Evolutionary conservation across 2,113 vertebrate genomes (phyloP).

Genomic region (Pangasianodon hypophthalmus): DNA sequence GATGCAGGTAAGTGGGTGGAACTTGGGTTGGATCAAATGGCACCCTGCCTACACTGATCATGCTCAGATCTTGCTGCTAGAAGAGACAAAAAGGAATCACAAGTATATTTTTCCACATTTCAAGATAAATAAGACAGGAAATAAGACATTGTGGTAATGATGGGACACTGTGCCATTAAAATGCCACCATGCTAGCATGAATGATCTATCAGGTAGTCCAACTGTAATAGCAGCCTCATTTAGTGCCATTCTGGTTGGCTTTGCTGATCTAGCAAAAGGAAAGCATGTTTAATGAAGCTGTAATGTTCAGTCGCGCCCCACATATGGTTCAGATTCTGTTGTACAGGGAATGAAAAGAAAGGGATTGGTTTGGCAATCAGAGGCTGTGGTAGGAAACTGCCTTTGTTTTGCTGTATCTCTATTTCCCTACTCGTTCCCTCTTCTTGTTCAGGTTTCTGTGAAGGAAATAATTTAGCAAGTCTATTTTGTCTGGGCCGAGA

Average conservation of each 20-base stretch:
- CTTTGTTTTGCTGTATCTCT: not conserved
- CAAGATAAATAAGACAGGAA: not conserved
- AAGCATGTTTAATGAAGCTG: slow-evolving; percentile 10
- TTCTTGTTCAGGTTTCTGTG: not conserved
- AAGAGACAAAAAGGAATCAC: not conserved
- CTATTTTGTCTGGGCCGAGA: not conserved
- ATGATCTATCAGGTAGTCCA: slow-evolving; percentile 17
- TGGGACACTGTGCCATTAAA: slow-evolving; percentile 24
- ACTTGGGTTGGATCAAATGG: slow-evolving; percentile 29
- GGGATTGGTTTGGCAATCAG: not conserved
- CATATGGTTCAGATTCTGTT: not conserved
- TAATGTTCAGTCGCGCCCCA: not conserved
- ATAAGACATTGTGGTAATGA: not conserved
- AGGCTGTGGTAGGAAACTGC: not conserved
- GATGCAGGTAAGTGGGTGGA: slow-evolving; percentile 36
- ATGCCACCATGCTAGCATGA: slow-evolving; percentile 6
- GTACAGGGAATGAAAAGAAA: not conserved
- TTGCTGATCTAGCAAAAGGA: slow-evolving; percentile 27
- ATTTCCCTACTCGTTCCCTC: not conserved
- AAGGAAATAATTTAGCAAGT: not conserved
- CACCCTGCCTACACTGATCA: slow-evolving; percentile 14
- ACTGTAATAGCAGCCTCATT: not conserved
- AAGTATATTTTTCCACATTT: not conserved
- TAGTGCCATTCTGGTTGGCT: not conserved
- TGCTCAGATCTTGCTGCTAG: slow-evolving; percentile 6